These are phyloP conservation scores for Parauchenoglanis ngamensis DNA, from an alignment of 2,797 vertebrate species.

Conservation along the genomic window DNA sequence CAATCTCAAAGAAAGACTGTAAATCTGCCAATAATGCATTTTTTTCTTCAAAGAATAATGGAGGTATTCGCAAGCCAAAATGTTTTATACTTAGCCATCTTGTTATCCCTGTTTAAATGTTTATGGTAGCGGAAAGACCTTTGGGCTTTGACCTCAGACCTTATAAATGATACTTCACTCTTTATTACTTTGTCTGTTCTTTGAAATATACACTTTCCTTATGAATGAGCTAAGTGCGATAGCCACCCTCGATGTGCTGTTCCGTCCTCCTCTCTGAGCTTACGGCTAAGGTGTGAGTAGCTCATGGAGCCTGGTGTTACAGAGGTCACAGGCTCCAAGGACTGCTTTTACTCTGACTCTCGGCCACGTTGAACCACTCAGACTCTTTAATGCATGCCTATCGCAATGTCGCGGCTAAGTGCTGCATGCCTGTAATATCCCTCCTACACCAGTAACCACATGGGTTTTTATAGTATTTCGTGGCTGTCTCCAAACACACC, in stretches of 20 bases:
- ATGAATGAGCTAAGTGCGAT: background rate
- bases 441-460: conserved; percentile 49
- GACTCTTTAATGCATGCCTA: conserved; percentile 34
- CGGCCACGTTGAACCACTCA: conserved; percentile 45
- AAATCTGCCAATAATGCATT: too few species aligned
- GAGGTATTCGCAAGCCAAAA: too few species aligned
- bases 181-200: background rate
- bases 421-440: conserved; percentile 41
- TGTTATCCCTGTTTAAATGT: background rate
- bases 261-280: background rate
- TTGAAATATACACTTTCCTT: background rate
- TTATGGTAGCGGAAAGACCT: background rate
- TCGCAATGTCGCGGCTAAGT: conserved; percentile 44
- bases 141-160: background rate
- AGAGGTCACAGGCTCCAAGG: background rate
- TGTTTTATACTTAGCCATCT: background rate
- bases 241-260: too few species aligned
- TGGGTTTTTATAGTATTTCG: conserved; percentile 54
- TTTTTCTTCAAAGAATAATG: too few species aligned
- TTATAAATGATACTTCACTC: background rate
- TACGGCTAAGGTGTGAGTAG: background rate
- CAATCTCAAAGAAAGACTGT: background rate
- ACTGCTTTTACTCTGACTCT: conserved; percentile 31
- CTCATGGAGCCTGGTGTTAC: background rate
- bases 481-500: conserved; percentile 43